phyloP scores from a whole-genome alignment of 2,888 invertebrate species.

The Crioceris asparagi region DNA sequence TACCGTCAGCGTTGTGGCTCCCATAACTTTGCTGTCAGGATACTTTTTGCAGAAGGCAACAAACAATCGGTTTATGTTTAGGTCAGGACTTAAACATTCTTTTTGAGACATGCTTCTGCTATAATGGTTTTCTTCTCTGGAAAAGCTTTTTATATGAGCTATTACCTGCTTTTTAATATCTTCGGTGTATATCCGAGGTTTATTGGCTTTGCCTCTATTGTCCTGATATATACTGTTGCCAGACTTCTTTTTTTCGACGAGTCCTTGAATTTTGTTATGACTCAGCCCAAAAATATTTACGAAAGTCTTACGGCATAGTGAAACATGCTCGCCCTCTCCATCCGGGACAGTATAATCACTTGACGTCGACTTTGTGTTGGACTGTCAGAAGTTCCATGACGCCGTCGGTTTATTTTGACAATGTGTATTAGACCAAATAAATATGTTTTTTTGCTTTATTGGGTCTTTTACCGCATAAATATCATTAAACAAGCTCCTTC shows the following conservation, averaged over 20 bases:
- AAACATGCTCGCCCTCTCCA: constrained; percentile 7
- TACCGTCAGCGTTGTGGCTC: no score
- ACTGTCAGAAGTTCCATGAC: constrained; percentile 6
- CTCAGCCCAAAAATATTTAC: constrained; percentile 2
- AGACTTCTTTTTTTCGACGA: constrained; percentile 6
- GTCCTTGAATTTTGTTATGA: constrained; percentile 6
- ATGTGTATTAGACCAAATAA: no score
- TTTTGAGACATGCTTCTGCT: constrained; percentile 7
- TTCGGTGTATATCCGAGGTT: constrained; percentile 5
- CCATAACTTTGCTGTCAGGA: constrained; percentile 4
- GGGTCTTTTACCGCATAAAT: constrained; percentile 5
- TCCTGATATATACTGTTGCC: constrained; percentile 8
- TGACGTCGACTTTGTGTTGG: background rate
- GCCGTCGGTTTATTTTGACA: constrained; percentile 4
- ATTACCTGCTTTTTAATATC: constrained; percentile 9
- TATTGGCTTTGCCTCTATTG: constrained; percentile 7
- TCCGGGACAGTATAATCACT: constrained; percentile 4
- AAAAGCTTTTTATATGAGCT: constrained; percentile 9
- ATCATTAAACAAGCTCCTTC: constrained; percentile 2
- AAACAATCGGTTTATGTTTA: constrained; percentile 9
- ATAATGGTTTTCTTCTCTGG: constrained; percentile 8
- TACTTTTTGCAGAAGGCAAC: constrained; percentile 7
- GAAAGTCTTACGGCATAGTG: constrained; percentile 6
- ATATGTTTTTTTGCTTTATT: constrained; percentile 1
- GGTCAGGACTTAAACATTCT: constrained; percentile 8